These are phyloP conservation scores for Nerophis lumbriciformis DNA, from an alignment of 2,113 vertebrate species.

Conservation along the genomic window DNA sequence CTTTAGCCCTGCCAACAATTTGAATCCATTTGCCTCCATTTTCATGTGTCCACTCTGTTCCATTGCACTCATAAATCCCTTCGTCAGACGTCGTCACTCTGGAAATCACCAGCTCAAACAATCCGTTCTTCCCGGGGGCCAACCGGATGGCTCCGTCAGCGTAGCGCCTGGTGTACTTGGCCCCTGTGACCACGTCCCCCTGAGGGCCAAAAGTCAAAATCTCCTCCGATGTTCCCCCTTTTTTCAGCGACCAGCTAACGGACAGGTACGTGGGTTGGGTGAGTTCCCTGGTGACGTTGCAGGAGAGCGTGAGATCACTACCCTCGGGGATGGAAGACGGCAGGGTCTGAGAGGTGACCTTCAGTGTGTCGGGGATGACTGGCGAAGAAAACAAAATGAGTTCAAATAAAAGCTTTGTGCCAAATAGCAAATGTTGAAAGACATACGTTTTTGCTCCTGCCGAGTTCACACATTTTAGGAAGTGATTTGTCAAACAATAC, in stretches of 20 bases:
- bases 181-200: constrained; percentile 67
- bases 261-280: constrained; percentile 81
- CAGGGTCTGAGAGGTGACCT: constrained; percentile 58
- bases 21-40: constrained; percentile 76
- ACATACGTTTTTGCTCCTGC: background rate
- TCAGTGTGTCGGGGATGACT: constrained; percentile 83
- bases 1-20: constrained; percentile 79
- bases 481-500: too few species aligned
- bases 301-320: constrained; percentile 79
- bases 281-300: constrained; percentile 67
- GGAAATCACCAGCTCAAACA: constrained; percentile 74
- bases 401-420: background rate
- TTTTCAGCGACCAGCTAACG: constrained; percentile 80
- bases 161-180: constrained; percentile 73
- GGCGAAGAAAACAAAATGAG: background rate
- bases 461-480: background rate
- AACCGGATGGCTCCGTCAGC: constrained; percentile 75
- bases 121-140: constrained; percentile 70
- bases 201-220: constrained; percentile 81
- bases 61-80: constrained; percentile 81
- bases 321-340: constrained; percentile 73
- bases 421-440: background rate
- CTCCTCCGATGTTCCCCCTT: constrained; percentile 51
- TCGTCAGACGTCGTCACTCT: constrained; percentile 65
- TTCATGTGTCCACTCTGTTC: constrained; percentile 82